Base-by-base conservation (phyloP, 2,113 vertebrate species). In the Pterocles burchelli region DNA sequence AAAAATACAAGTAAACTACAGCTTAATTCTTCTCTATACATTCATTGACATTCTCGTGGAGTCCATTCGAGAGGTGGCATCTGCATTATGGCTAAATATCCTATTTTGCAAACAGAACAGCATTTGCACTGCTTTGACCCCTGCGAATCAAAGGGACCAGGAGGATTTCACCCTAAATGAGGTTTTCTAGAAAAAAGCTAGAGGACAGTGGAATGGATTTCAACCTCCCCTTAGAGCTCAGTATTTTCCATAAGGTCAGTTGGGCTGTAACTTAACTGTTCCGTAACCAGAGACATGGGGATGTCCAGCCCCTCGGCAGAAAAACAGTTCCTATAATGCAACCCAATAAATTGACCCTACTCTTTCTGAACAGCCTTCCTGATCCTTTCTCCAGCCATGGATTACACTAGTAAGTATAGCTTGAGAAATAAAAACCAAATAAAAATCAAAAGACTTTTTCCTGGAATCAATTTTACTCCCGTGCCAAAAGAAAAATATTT, bases 71-170 rank as follows among this genome's bases (percentile, higher is more conserved):
- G 65, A 38, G 38, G 41, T 70, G 83, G 74, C 93, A 97, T 61
- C 90, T 96, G 94, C 90, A 48, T 95, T 77, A 88, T 94, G 92
- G 88, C 88, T n/a, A 46, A 83, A 93, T 77, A 70, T 33, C 41
- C 34, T 4, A 45, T 21, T 45, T 14, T 54, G 55, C 90, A 96
- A 90, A 96, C 85, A 95, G 67, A 77, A 43, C 1, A 4, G 43
- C 1, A 1, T 33, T 73, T 54, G 81, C 43, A 58, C 82, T 79
- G 71, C 16, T 76, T 33, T 78, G 57, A 65, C 41, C 62, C 85
- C 22, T 31, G 66, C 71, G 62, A 76, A 73, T 33, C 90, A 88
- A 77, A 52, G 71, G 26, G 79, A 34, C 79, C 51, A 9, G 15
- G 38, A 94, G 82, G 75, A 73, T 89, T 83, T 79, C 54, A 46